A percentile compares a stretch with the other conserved stretches of the same genome.
phyloP scores from a whole-genome alignment of 2,888 invertebrate species.

The Omphaloscelis lunosa region DNA sequence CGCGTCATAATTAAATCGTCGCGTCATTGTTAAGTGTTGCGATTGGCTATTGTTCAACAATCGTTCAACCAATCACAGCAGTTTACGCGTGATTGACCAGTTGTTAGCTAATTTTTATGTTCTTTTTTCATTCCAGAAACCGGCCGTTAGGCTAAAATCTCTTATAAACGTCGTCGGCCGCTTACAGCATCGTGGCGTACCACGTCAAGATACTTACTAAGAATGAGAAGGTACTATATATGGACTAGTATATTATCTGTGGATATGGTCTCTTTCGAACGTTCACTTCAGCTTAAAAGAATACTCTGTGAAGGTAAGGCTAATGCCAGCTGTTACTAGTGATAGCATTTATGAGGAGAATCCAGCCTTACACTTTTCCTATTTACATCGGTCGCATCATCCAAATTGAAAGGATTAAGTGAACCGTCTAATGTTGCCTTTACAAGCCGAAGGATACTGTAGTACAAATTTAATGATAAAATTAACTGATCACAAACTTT shows the following conservation, averaged over 20 bases:
- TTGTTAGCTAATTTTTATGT: neutral
- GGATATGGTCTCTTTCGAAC: neutral
- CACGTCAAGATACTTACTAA: neutral
- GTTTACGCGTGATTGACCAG: neutral
- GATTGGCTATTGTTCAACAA: neutral
- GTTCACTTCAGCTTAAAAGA: neutral
- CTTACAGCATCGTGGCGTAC: neutral
- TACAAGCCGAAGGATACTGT: neutral
- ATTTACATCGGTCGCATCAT: neutral
- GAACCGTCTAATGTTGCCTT: slow-evolving; percentile 6
- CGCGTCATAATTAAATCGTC: neutral
- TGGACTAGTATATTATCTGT: no score
- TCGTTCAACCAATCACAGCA: neutral
- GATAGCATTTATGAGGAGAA: neutral
- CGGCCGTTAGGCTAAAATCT: neutral
- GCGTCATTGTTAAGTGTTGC: neutral
- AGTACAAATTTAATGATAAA: slow-evolving; percentile 19
- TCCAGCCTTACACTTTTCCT: no score
- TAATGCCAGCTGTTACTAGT: neutral
- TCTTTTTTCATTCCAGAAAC: neutral
- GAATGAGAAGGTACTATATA: neutral
- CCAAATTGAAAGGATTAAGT: neutral
- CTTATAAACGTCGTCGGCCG: neutral
- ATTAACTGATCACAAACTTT: slow-evolving; percentile 37
- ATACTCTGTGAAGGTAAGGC: neutral